Evolutionary conservation across 35 echinoderm and acorn worm genomes (phyloP).

Genomic region (Nesometra sesokonis): DNA sequence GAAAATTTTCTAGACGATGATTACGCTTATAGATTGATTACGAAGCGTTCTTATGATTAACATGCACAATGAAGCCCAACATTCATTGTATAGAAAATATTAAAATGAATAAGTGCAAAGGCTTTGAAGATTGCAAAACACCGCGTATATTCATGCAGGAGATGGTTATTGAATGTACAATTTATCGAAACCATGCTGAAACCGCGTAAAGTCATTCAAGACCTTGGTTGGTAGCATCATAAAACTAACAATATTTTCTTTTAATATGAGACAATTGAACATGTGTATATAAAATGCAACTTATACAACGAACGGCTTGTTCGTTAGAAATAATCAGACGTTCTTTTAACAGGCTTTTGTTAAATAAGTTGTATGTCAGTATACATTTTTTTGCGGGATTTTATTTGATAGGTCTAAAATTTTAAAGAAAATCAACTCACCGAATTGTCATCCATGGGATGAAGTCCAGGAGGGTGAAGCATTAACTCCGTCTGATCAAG

Average conservation of each 20-base stretch:
- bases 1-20: background rate
- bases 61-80: background rate
- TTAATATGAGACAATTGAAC: too few species aligned
- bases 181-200: background rate
- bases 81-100: background rate
- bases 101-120: background rate
- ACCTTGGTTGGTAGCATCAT: too few species aligned
- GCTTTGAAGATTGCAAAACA: background rate
- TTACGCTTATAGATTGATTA: background rate
- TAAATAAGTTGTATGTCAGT: too few species aligned
- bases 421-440: too few species aligned
- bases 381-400: too few species aligned
- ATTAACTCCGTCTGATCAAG: conserved; percentile 1
- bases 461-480: background rate
- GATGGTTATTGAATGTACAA: background rate
- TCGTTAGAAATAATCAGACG: too few species aligned
- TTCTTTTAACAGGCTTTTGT: too few species aligned
- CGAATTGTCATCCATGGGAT: conserved; percentile 5
- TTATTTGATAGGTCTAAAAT: too few species aligned
- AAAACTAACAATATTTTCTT: too few species aligned
- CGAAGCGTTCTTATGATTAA: background rate
- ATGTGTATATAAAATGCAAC: too few species aligned
- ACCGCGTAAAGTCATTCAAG: too few species aligned
- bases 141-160: background rate
- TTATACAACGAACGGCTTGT: too few species aligned